Evolutionary conservation across 2,113 vertebrate species (phyloP), one percentile per base, ranked within the genome.

Genomic region (Fregetta grallaria): DNA sequence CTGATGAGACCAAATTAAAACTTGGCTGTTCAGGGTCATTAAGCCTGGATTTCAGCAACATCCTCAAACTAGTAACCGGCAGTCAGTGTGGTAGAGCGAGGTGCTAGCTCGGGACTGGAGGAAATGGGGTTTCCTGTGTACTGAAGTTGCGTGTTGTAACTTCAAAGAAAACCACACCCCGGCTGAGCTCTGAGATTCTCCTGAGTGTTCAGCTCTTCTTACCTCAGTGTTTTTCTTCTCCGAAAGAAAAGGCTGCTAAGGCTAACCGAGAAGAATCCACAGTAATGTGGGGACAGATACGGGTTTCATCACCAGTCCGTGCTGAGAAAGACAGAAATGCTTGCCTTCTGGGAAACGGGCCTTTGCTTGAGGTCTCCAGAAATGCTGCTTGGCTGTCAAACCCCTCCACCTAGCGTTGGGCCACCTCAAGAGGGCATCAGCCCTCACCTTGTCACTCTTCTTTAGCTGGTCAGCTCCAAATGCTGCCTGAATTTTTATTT

Each of bases 261-360:
- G 38, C 67, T 58, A 66, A 49, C 9, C 11, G 23, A 25, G 66
- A 71, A 20, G 62, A 90, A 44, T 0, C 55, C 32, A 14, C n/a
- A 75, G 45, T n/a, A 38, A 15, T 9, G 34, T 18, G 22, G 38
- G 38, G n/a, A 13, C 81, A 59, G 72, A 10, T 15, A 0, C 0
- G 1, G 70, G 32, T 83, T 81, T 79, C 40, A 5, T 88, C 72
- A 21, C 32, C 62, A 38, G 1, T 17, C 34, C 30, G 34, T 53
- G 65, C 74, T 68, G 56, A 47, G 68, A 16, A 73, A 44, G 56
- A 47, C 73, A 71, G 36, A 58, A 78, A 14, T 3, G 0, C 17
- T 62, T 81, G 25, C 44, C 42, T 71, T 22, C 36, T 1, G 4
- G 66, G 81, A 81, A 86, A 47, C 0, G 6, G 45, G 49, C 5